Evolutionary conservation across 2,797 vertebrate species (phyloP), one percentile per base, ranked within the genome.

Genomic region (Petrocephalus sullivani): DNA sequence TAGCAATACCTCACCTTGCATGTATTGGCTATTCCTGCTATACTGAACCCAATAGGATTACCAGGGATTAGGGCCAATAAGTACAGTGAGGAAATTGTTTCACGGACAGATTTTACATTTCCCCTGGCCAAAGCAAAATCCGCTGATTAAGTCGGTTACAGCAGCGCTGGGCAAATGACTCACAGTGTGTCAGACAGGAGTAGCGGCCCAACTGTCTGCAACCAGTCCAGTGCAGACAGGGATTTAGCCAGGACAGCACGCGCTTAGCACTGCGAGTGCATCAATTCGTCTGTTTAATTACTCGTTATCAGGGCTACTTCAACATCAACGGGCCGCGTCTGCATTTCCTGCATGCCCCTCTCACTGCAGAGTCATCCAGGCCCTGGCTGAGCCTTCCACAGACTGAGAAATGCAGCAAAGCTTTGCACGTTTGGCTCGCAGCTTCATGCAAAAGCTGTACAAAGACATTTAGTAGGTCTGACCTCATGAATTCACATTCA

Each of bases 1-100:
- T 89, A 87, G 91, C 91, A 92, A 93, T 89, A 91, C 90, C 92
- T 89, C 87, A 87, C 53, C 84, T 57, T 88, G 89, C 91, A 86
- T 91, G 92, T 90, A 90, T 88, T 89, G 87, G 92, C 54, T 9
- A 12, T 88, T 85, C 83, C 84, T 33, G 23, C 91, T 86, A 91
- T 90, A 87, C 90, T 90, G 90, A 90, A 93, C 92, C 93, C 89
- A 88, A 92, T 93, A 92, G 95, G 95, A 95, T 96, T 95, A 96
- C 92, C 91, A 67, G 33, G 92, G 91, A 96, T 96, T 95, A 95
- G 90, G 92, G 90, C 90, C 89, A 91, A 92, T 95, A 95, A 95
- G 89, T 92, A 92, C 91, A 91, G 93, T 93, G 94, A 88, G 93
- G 93, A 94, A 95, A 94, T 92, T 90, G 90, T 92, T 93, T 87